These are phyloP conservation scores for Lochmaea crataegi DNA, from an alignment of 2,888 invertebrate species.

Conservation along the genomic window DNA sequence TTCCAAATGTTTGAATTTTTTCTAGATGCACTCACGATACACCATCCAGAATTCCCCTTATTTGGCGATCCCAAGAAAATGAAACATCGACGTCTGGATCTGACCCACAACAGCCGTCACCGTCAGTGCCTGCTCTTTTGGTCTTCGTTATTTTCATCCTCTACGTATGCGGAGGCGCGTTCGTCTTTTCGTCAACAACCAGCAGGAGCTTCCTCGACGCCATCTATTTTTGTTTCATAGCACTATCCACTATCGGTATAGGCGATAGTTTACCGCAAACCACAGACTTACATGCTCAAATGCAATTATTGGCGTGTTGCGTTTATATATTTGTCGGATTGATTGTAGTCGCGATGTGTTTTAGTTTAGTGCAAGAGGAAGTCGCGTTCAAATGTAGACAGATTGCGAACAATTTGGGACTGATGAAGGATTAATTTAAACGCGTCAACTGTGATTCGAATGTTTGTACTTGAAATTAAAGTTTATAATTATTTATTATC, in stretches of 20 bases:
- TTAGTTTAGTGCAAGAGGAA: constrained; percentile 85
- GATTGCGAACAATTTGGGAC: constrained; percentile 76
- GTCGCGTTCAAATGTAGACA: constrained; percentile 79
- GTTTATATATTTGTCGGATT: constrained; percentile 83
- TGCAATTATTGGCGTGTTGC: constrained; percentile 84
- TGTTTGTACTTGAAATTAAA: constrained; percentile 36
- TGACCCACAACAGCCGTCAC: constrained; percentile 62
- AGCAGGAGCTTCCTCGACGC: constrained; percentile 85
- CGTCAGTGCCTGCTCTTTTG: constrained; percentile 72
- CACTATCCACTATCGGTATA: constrained; percentile 85
- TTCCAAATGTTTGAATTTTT: not conserved
- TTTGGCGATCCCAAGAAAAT: constrained; percentile 70
- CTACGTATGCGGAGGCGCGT: constrained; percentile 82
- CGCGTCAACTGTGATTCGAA: constrained; percentile 34
- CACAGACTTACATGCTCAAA: constrained; percentile 67
- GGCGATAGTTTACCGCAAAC: constrained; percentile 69
- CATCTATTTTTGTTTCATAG: constrained; percentile 87
- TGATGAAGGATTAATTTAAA: constrained; percentile 68
- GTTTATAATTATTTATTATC: constrained; percentile 18
- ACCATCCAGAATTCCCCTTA: constrained; percentile 80
- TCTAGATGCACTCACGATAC: constrained; percentile 72
- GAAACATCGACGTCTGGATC: constrained; percentile 37
- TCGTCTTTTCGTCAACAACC: constrained; percentile 82
- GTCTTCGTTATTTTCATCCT: constrained; percentile 74
- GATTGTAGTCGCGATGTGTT: constrained; percentile 86